Evolutionary conservation across 2,113 vertebrate genomes (phyloP), one percentile per base, ranked within the genome.

Genomic region (Chrysemys picta): DNA sequence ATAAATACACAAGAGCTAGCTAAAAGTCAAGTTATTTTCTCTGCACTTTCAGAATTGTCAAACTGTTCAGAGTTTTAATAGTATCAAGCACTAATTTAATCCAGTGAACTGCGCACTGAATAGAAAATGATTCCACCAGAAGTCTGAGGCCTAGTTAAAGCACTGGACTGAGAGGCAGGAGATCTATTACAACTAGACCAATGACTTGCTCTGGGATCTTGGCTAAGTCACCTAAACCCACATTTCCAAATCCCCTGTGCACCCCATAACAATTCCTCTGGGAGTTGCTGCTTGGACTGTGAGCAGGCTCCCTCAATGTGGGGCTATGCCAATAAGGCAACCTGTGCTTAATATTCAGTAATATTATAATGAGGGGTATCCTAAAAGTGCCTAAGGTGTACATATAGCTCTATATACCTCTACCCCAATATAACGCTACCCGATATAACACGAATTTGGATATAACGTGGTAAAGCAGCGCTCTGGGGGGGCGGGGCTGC

Each of bases 1-100:
- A 84, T 88, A 94, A 96, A 95, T 52, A 82, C 0, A 0, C 88
- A 92, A 95, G 85, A 91, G 50, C 31, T 31, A 76, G 88, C 84
- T 89, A 65, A 91, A 97, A 92, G 88, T 72, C 87, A 69, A 92
- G 47, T 96, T 59, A 94, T 97, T 96, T 95, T 35, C 65, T 89
- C 82, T 91, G 57, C 80, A 85, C 97, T 92, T 95, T 95, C 89
- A 88, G 91, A 85, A 79, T 53, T 93, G 57, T 79, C 85, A 85
- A 90, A 83, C 79, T 93, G 5, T 91, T 97, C 72, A 87, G 91
- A 88, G 78, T 25, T 83, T 89, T 87, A 86, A 57, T 83, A 65
- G 59, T 76, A 89, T 56, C 88, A 87, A 91, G 24, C n/a, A 89
- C 94, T 93, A 97, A 95, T 93, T 54, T 65, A 82, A 57, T 19